Evolutionary conservation across 2,113 vertebrate species (phyloP).

Genomic region (Chitala chitala): DNA sequence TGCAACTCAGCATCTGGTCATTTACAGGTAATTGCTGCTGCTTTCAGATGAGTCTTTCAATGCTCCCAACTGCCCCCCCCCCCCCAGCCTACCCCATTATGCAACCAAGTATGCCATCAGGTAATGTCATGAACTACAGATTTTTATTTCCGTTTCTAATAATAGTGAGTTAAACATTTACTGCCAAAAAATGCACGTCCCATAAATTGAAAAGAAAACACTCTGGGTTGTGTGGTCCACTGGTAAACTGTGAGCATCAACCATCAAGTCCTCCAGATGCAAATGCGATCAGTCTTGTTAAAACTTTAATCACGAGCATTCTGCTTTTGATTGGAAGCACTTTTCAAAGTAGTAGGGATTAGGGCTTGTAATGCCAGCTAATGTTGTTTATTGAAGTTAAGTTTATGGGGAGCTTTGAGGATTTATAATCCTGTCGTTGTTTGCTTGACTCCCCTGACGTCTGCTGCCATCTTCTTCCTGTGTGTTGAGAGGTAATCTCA

Average conservation of each 20-base stretch:
- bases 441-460: conserved; percentile 39
- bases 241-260: neutral
- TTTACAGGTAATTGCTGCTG: conserved; percentile 56
- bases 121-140: neutral
- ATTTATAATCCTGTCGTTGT: conserved; percentile 58
- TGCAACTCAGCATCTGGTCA: conserved; percentile 41
- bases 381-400: conserved; percentile 25
- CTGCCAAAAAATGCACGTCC: too few species aligned
- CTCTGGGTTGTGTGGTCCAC: too few species aligned
- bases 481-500: conserved; percentile 68
- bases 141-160: neutral
- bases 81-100: neutral
- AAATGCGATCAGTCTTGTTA: neutral
- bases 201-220: too few species aligned
- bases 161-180: neutral
- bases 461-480: conserved; percentile 61
- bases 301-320: neutral
- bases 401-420: conserved; percentile 43
- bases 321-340: conserved; percentile 3
- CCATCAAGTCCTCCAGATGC: neutral
- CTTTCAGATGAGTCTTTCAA: conserved; percentile 31
- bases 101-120: too few species aligned
- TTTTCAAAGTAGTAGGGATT: conserved; percentile 16
- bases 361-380: conserved; percentile 17
- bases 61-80: neutral